Evolutionary conservation across 2,797 vertebrate species (phyloP).

Genomic region (Acrossocheilus fasciatus): DNA sequence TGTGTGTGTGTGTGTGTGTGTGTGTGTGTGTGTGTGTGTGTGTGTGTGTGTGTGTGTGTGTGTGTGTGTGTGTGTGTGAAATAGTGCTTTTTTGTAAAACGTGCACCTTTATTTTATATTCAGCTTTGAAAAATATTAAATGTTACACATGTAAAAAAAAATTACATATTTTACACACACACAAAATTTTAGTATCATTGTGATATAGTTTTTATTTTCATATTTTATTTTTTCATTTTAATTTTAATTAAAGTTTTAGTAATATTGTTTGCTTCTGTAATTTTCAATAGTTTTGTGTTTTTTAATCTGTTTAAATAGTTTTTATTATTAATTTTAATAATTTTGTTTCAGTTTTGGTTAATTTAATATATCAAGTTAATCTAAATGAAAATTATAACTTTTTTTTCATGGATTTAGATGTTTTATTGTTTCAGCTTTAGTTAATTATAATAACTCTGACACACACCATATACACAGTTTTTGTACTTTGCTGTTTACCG

Average conservation of each 20-base stretch:
- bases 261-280: not conserved
- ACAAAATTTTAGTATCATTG: not conserved
- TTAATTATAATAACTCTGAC: not conserved
- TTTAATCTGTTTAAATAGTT: not conserved
- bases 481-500: not conserved
- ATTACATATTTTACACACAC: not conserved
- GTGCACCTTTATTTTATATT: not conserved
- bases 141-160: not conserved
- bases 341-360: not conserved
- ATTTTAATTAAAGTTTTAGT: not conserved
- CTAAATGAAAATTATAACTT: too few species aligned
- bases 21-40: too few species aligned
- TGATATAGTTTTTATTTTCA: not conserved
- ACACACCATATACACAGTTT: not conserved
- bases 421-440: not conserved
- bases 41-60: too few species aligned
- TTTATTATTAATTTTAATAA: not conserved
- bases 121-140: not conserved
- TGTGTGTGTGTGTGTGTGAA: too few species aligned
- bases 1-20: not conserved
- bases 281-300: not conserved
- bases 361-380: not conserved
- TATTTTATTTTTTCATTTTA: not conserved
- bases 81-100: not conserved
- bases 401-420: not conserved